Evolutionary conservation across 2,888 invertebrate species (phyloP).

Genomic region (Patella depressa): DNA sequence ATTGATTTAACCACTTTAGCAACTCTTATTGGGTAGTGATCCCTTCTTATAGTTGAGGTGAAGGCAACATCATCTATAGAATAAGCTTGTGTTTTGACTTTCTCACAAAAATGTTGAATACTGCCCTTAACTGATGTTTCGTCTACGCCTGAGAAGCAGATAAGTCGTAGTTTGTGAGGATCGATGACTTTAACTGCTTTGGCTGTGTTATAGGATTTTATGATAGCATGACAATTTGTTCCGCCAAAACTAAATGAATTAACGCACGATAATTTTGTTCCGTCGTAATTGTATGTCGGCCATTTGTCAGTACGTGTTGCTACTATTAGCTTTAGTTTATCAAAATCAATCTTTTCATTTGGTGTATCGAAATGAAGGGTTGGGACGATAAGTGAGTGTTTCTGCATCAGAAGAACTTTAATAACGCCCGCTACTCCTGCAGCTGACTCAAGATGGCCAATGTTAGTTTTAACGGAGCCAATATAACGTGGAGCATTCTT

Average conservation of each 20-base stretch:
- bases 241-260: constrained; percentile 62
- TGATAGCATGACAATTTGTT: constrained; percentile 54
- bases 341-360: constrained; percentile 49
- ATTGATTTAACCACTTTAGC: constrained; percentile 18
- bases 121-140: constrained; percentile 30
- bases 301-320: constrained; percentile 32
- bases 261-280: constrained; percentile 43
- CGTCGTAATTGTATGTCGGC: constrained; percentile 26
- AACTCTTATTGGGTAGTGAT: constrained; percentile 31
- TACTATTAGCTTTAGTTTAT: constrained; percentile 41
- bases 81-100: constrained; percentile 11
- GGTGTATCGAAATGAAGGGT: constrained; percentile 44
- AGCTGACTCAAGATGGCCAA: constrained; percentile 58
- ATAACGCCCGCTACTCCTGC: constrained; percentile 56
- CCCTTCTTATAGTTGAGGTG: constrained; percentile 37
- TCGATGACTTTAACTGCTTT: background rate
- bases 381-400: constrained; percentile 44
- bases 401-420: constrained; percentile 59
- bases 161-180: constrained; percentile 17
- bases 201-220: constrained; percentile 25
- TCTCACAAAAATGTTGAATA: constrained; percentile 25
- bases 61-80: constrained; percentile 34
- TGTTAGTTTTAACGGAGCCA: constrained; percentile 59
- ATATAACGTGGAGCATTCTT: constrained; percentile 30
- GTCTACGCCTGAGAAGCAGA: constrained; percentile 35